These are phyloP conservation scores for Paratilapia polleni DNA, from an alignment of 2,113 vertebrate species.

Conservation along the genomic window DNA sequence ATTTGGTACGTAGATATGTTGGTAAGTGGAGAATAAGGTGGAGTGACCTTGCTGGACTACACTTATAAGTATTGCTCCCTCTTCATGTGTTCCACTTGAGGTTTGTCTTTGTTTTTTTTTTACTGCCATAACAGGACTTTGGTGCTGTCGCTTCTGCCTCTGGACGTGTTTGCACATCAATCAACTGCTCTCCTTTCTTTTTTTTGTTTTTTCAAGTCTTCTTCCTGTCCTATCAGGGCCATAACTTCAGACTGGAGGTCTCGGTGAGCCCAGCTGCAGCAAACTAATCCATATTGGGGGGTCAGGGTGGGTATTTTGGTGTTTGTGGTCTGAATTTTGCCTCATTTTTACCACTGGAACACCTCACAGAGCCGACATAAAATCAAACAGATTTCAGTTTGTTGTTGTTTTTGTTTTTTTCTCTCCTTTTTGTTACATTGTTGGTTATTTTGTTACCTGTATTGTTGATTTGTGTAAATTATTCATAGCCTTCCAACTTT, in stretches of 20 bases:
- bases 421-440: slow-evolving; percentile 38
- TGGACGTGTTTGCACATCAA: neutral
- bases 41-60: neutral
- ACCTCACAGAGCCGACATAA: slow-evolving; percentile 57
- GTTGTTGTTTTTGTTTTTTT: neutral
- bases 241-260: slow-evolving; percentile 8
- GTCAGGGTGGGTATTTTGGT: slow-evolving; percentile 49
- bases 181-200: neutral
- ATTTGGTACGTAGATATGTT: neutral
- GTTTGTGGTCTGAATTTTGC: slow-evolving; percentile 69
- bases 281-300: slow-evolving; percentile 6
- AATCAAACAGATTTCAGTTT: slow-evolving; percentile 27
- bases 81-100: neutral
- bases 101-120: neutral
- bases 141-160: neutral
- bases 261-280: neutral
- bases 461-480: slow-evolving; percentile 77
- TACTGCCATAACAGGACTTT: slow-evolving; percentile 1
- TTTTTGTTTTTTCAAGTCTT: neutral
- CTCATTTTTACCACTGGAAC: slow-evolving; percentile 71
- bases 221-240: slow-evolving; percentile 1
- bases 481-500: slow-evolving; percentile 73
- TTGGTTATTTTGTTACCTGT: slow-evolving; percentile 65
- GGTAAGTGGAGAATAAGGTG: neutral
- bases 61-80: neutral